phyloP scores from a whole-genome alignment of 1,140 invertebrate species.

The Zaprionus gabonicus region DNA sequence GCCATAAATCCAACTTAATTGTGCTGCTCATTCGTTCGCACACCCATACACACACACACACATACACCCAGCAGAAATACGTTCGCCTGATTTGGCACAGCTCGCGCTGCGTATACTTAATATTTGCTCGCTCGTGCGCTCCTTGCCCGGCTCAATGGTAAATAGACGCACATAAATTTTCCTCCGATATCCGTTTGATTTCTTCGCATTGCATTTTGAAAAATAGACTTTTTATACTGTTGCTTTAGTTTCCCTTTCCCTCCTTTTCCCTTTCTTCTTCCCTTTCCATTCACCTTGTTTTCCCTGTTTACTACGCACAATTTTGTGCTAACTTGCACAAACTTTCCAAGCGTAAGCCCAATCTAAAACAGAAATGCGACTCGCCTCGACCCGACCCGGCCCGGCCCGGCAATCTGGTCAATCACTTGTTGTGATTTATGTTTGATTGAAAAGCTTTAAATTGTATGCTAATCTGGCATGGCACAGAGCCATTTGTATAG shows the following conservation, averaged over 20 bases:
- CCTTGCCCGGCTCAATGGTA: slow-evolving; percentile 62
- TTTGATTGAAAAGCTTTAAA: slow-evolving; percentile 77
- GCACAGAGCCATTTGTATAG: slow-evolving; percentile 61
- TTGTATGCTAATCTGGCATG: slow-evolving; percentile 70
- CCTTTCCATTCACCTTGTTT: slow-evolving; percentile 7
- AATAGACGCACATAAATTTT: slow-evolving; percentile 81
- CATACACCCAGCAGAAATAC: slow-evolving; percentile 21
- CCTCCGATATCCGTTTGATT: slow-evolving; percentile 65
- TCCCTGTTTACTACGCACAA: slow-evolving; percentile 64
- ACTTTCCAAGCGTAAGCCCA: slow-evolving; percentile 9
- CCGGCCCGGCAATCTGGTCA: slow-evolving; percentile 4
- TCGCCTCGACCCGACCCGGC: background rate
- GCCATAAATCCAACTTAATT: slow-evolving; percentile 82
- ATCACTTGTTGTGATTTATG: slow-evolving; percentile 70
- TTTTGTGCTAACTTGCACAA: slow-evolving; percentile 57
- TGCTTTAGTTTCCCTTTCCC: slow-evolving; percentile 20
- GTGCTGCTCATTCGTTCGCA: slow-evolving; percentile 50
- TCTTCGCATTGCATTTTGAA: slow-evolving; percentile 71
- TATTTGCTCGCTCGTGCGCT: slow-evolving; percentile 74
- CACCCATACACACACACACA: slow-evolving; percentile 20
- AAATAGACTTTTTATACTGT: slow-evolving; percentile 74
- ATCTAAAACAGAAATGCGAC: background rate
- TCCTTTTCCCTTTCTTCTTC: slow-evolving; percentile 8
- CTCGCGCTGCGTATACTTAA: slow-evolving; percentile 73
- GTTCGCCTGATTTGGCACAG: slow-evolving; percentile 52